These are phyloP conservation scores for Latheticus oryzae DNA, from an alignment of 2,888 invertebrate genomes.

Conservation along the genomic window DNA sequence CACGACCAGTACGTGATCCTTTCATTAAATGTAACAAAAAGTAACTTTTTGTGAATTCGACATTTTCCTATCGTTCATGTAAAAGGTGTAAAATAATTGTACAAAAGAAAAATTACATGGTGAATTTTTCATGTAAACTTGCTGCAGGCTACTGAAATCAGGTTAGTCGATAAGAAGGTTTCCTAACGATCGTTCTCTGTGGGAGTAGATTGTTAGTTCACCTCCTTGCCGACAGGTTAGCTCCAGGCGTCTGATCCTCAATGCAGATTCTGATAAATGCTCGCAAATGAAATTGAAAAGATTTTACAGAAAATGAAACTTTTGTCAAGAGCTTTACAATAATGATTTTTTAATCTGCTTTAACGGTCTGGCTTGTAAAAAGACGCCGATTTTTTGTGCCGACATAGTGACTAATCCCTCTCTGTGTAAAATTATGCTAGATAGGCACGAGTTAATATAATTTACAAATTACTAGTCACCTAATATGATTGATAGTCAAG, in stretches of 20 bases:
- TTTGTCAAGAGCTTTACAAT: not conserved
- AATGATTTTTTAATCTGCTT: no score
- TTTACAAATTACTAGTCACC: constrained; percentile 41
- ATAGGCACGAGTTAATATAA: constrained; percentile 37
- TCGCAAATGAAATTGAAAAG: constrained; percentile 55
- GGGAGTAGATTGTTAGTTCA: constrained; percentile 58
- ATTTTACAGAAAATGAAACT: constrained; percentile 2
- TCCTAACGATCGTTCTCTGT: constrained; percentile 57
- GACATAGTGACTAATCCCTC: constrained; percentile 4
- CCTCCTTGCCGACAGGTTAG: constrained; percentile 55
- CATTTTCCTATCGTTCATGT: constrained; percentile 43
- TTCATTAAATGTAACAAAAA: constrained; percentile 17
- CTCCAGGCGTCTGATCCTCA: constrained; percentile 43
- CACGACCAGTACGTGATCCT: constrained; percentile 17
- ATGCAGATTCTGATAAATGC: constrained; percentile 45
- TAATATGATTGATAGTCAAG: constrained; percentile 38
- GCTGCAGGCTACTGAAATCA: constrained; percentile 55
- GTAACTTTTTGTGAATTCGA: constrained; percentile 5
- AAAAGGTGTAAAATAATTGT: constrained; percentile 52
- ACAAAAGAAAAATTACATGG: constrained; percentile 53
- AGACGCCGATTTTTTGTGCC: constrained; percentile 13
- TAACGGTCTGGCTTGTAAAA: no score
- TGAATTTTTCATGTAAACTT: constrained; percentile 48
- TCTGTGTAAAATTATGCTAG: constrained; percentile 27
- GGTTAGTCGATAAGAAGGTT: constrained; percentile 61